Evolutionary conservation across 2,113 vertebrate genomes (phyloP).

Genomic region (Peromyscus leucopus): DNA sequence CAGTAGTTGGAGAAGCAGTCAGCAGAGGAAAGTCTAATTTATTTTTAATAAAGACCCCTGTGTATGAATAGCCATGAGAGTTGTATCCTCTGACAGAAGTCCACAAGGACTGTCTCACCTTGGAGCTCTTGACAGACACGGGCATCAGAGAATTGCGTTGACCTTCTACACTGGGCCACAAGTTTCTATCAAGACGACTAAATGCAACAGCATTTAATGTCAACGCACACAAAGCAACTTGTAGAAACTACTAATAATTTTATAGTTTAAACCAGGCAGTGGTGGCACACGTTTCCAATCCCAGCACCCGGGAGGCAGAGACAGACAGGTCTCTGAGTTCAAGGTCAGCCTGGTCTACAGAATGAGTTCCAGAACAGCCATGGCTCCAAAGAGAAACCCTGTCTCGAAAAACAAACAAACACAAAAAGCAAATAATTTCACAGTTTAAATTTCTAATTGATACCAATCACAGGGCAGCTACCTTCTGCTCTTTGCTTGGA

Average conservation of each 20-base stretch:
- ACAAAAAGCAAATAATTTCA: slow-evolving; percentile 44
- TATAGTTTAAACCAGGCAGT: background rate
- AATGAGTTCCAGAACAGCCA: background rate
- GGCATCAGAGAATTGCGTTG: background rate
- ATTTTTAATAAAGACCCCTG: slow-evolving; percentile 19
- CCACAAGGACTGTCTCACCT: background rate
- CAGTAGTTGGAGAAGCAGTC: background rate
- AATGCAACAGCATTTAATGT: slow-evolving; percentile 26
- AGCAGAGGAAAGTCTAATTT: background rate
- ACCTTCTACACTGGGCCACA: background rate
- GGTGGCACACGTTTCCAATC: background rate
- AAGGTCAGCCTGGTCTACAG: background rate
- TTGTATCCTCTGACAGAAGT: slow-evolving; percentile 13
- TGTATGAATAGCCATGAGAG: slow-evolving; percentile 3
- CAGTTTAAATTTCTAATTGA: slow-evolving; percentile 31
- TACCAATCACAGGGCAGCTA: background rate
- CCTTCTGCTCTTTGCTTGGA: slow-evolving; percentile 1
- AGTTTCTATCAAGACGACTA: slow-evolving; percentile 19
- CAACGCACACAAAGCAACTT: slow-evolving; percentile 28
- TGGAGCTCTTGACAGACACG: background rate
- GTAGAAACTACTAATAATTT: slow-evolving; percentile 42
- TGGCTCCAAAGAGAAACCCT: background rate
- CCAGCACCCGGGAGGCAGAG: background rate
- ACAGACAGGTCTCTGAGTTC: background rate
- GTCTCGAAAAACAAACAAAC: background rate